Percentiles rank a stretch among this genome's conserved stretches.
These are phyloP conservation scores for Bembecia ichneumoniformis DNA, from an alignment of 2,888 invertebrate genomes.

Conservation along the genomic window DNA sequence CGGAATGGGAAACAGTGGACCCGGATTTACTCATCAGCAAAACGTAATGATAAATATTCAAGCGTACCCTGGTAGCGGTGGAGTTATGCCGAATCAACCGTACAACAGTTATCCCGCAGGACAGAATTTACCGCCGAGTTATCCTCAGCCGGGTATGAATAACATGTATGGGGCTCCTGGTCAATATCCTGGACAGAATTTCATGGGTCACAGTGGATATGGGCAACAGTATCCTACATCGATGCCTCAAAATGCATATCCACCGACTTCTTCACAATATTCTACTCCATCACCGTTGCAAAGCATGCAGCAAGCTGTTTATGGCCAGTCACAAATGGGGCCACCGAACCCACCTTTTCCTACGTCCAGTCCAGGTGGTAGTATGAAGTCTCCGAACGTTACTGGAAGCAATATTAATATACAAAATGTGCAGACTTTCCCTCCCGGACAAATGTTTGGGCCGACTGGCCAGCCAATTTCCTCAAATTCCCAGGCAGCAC, in stretches of 20 bases:
- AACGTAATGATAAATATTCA: constrained; percentile 77
- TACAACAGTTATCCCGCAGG: constrained; percentile 50
- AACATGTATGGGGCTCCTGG: constrained; percentile 52
- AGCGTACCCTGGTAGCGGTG: constrained; percentile 71
- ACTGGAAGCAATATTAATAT: constrained; percentile 37
- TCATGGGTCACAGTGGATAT: constrained; percentile 39
- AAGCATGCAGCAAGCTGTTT: constrained; percentile 59
- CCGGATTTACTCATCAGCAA: constrained; percentile 72
- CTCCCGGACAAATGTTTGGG: constrained; percentile 38
- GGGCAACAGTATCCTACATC: constrained; percentile 41
- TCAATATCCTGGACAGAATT: constrained; percentile 42
- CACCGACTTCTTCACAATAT: constrained; percentile 39
- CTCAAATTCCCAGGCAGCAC: constrained; percentile 14
- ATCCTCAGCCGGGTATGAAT: constrained; percentile 31
- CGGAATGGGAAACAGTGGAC: constrained; percentile 31
- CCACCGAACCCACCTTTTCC: constrained; percentile 40
- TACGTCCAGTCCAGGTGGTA: constrained; percentile 42
- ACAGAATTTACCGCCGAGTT: constrained; percentile 55
- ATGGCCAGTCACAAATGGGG: constrained; percentile 38
- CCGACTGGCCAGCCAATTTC: constrained; percentile 21
- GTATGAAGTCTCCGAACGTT: constrained; percentile 37
- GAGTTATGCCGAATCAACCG: constrained; percentile 58
- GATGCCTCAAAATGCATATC: constrained; percentile 43
- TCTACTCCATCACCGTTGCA: constrained; percentile 51
- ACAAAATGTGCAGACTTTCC: constrained; percentile 59